Conservation (phyloP, 2,797 vertebrate genomes). For the Clarias platycephalus region DNA sequence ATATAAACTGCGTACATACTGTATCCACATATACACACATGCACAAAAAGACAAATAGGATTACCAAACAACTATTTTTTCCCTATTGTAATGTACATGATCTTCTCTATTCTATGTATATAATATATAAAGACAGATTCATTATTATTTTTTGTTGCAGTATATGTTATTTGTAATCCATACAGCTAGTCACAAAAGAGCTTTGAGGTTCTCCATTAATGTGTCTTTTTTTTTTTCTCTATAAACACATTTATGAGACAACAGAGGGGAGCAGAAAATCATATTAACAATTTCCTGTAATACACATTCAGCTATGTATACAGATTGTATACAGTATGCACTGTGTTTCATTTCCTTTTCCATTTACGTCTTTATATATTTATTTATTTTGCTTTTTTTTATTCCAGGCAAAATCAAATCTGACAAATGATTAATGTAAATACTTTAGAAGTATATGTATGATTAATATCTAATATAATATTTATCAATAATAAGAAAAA, state of each 20-base stretch:
- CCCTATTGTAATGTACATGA: too few species aligned
- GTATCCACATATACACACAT: too few species aligned
- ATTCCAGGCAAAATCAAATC: background rate
- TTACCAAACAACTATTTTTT: too few species aligned
- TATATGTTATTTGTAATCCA: background rate
- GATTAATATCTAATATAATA: conserved; percentile 10
- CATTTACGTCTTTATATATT: background rate
- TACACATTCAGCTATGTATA: background rate
- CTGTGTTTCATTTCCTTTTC: background rate
- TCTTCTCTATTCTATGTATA: background rate
- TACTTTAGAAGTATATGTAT: background rate
- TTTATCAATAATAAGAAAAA: background rate
- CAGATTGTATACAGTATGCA: background rate
- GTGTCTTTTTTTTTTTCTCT: background rate
- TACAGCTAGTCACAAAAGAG: background rate
- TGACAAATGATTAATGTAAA: conserved; percentile 10
- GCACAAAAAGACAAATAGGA: too few species aligned
- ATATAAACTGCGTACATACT: too few species aligned
- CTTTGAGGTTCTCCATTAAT: conserved; percentile 1
- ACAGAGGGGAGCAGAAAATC: background rate
- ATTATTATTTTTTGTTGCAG: background rate
- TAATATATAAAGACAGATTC: background rate
- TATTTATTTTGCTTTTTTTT: background rate
- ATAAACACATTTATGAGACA: conserved; percentile 7
- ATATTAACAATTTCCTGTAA: conserved; percentile 18